Conservation (phyloP, 2,113 vertebrate genomes). For the Oncorhynchus kisutch region DNA sequence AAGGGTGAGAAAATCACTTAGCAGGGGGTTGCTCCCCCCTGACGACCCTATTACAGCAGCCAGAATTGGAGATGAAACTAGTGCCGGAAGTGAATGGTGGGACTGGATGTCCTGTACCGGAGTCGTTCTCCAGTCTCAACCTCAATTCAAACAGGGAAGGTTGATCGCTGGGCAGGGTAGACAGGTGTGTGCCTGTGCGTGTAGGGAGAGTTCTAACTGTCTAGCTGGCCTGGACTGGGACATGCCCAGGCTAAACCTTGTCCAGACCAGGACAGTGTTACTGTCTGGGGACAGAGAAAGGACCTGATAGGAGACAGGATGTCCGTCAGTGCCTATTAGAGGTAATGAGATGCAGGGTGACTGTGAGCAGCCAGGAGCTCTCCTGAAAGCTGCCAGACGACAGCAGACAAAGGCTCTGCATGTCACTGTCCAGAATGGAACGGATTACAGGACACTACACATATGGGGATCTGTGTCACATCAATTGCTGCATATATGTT, state of each 20-base stretch:
- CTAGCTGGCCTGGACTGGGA: not conserved
- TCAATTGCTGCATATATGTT: not conserved
- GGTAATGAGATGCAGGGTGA: slow-evolving; percentile 59
- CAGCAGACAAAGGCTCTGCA: slow-evolving; percentile 13
- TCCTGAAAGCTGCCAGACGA: slow-evolving; percentile 43
- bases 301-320: slow-evolving; percentile 35
- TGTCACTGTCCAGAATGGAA: not conserved
- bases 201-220: not conserved
- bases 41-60: slow-evolving; percentile 50
- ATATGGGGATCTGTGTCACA: slow-evolving; percentile 5
- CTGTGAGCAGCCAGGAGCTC: slow-evolving; percentile 15
- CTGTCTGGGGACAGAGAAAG: slow-evolving; percentile 16
- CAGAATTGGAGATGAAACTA: slow-evolving; percentile 37
- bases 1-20: slow-evolving; percentile 48
- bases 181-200: not conserved
- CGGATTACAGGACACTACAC: not conserved
- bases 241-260: slow-evolving; percentile 3
- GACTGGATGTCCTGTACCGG: slow-evolving; percentile 18
- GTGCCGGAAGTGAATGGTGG: slow-evolving; percentile 21
- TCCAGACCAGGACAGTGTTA: slow-evolving; percentile 1
- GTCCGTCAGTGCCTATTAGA: slow-evolving; percentile 61
- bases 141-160: not conserved
- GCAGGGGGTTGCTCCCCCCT: not conserved
- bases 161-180: not conserved
- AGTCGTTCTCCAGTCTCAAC: slow-evolving; percentile 29